Evolutionary conservation across 2,797 vertebrate genomes (phyloP), one percentile per base, ranked within the genome.

Genomic region (Acestrorhynchus altus): DNA sequence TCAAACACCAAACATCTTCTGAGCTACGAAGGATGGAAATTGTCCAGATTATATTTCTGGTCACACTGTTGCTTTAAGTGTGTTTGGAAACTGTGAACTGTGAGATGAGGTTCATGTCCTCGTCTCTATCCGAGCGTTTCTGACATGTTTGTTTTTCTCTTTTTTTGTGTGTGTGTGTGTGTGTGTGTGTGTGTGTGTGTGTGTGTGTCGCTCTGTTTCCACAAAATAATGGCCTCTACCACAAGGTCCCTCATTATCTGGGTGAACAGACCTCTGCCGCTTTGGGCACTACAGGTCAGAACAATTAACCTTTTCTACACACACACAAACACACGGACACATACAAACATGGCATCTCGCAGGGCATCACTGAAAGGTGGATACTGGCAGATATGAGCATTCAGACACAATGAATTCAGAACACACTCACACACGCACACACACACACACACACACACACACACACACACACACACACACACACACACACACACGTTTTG

Each of bases 241-340:
- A 81, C 82, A 73, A 95, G 95, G 95, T 94, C 93, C 71, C 89
- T 94, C 54, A 95, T 95, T 84, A 94, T 95, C 88, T 95, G 94
- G 95, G 95, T 95, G 89, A 93, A 95, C 65, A 92, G 95, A 84
- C 94, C 93, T 59, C 88, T 95, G 35, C 92, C 94, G 18, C 91
- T 95, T 78, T 95, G 94, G 94, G 93, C 89, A 5, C 89, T 95
- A 74, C 95, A 95, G 94, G 94, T 95, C 82, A 94, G 90, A 88
- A 39, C 60, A 26, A 82, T 78, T 78, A 51, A 65, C 57, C 60
- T 52, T 57, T 74, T 54, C 11, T 3, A 63, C 44, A 79, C 31
- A 31, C n/a, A 44, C 31, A 69, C 59, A 67, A 12, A 57, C 9
- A 52, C 61, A 78, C 22, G 26, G 42, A 67, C 54, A 49, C 61